Conservation (phyloP, 2,888 invertebrate species). For the Drosophila formosana region DNA sequence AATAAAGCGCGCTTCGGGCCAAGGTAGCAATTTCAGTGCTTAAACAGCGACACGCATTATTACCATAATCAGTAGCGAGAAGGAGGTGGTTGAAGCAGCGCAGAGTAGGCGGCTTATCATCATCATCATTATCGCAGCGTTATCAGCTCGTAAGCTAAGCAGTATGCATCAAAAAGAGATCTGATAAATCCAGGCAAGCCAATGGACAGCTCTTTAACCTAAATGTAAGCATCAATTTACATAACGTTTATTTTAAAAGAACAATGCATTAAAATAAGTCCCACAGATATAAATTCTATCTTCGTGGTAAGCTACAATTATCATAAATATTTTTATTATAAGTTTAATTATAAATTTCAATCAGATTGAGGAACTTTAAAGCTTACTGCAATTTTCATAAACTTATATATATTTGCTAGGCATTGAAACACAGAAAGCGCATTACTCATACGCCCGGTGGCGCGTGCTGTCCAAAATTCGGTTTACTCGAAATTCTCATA, state of each 20-base stretch:
- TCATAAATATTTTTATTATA: too few species aligned
- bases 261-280: too few species aligned
- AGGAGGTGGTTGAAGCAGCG: slow-evolving; percentile 8
- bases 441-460: slow-evolving; percentile 75
- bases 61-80: slow-evolving; percentile 62
- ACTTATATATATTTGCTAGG: slow-evolving; percentile 10
- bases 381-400: too few species aligned
- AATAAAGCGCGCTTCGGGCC: slow-evolving; percentile 54
- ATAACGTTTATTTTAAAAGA: too few species aligned
- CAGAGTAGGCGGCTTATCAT: slow-evolving; percentile 46
- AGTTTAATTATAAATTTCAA: too few species aligned
- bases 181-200: slow-evolving; percentile 14
- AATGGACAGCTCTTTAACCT: background rate
- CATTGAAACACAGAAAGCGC: slow-evolving; percentile 53
- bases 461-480: slow-evolving; percentile 51
- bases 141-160: slow-evolving; percentile 46
- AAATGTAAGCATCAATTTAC: background rate
- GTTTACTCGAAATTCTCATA: slow-evolving; percentile 48
- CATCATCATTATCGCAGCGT: slow-evolving; percentile 49
- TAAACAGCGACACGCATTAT: slow-evolving; percentile 67
- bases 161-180: slow-evolving; percentile 8
- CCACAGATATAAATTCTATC: too few species aligned
- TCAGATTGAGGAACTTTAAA: too few species aligned
- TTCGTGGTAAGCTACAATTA: too few species aligned
- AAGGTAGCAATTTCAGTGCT: slow-evolving; percentile 67